Percentiles rank a stretch among this genome's conserved stretches.
These are phyloP conservation scores for Crotalus horridus DNA, from an alignment of 2,113 vertebrate species.

Conservation along the genomic window DNA sequence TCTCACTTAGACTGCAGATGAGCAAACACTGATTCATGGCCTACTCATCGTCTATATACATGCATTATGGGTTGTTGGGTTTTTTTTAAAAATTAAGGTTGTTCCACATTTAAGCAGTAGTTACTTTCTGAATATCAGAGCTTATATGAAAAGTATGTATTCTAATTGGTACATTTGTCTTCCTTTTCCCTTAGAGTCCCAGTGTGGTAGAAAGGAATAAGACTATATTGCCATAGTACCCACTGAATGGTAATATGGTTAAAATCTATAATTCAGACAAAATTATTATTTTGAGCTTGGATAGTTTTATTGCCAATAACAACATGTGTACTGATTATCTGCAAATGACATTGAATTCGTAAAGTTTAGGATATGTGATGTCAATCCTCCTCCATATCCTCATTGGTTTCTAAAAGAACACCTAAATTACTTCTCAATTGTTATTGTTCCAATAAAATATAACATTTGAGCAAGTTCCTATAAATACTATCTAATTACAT, in stretches of 20 bases:
- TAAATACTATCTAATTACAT: not conserved
- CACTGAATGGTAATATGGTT: not conserved
- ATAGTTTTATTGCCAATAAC: not conserved
- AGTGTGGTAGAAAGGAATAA: not conserved
- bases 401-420: not conserved
- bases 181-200: not conserved
- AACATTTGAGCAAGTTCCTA: not conserved
- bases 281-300: not conserved
- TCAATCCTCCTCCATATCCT: not conserved
- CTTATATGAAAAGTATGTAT: not conserved
- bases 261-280: not conserved
- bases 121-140: not conserved
- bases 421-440: not conserved
- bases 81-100: not conserved
- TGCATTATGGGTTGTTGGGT: not conserved
- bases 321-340: not conserved
- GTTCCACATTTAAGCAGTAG: not conserved
- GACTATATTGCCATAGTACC: not conserved
- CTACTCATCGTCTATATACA: not conserved
- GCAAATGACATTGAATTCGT: not conserved
- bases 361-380: not conserved
- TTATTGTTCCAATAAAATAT: not conserved
- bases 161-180: not conserved
- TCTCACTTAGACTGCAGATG: not conserved
- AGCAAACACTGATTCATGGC: not conserved